Evolutionary conservation across 2,113 vertebrate genomes (phyloP), one percentile per base, ranked within the genome.

Genomic region (Tamias sibiricus): DNA sequence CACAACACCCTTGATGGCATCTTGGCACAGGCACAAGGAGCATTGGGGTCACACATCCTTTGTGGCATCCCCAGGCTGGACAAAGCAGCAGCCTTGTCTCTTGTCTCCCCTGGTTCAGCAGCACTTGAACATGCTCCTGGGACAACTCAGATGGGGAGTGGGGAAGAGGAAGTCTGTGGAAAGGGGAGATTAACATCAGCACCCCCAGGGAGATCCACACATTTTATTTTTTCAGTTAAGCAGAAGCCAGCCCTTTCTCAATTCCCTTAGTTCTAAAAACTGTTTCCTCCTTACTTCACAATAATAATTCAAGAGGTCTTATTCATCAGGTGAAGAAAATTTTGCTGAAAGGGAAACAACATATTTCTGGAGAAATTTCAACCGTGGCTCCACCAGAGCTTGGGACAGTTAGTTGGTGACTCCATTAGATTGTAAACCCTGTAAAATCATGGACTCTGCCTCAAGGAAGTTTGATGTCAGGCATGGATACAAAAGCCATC

Each of bases 1-100:
- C 42, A 17, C 7, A 37, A 8, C 26, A 19, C 28, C 20, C 28
- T 3, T 3, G 3, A 3, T 2, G 35, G 7, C 2, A 59, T 37
- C 26, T 49, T n/a, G 0, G 14, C 11, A 9, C 13, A 68, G 68
- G 5, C 3, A 69, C 35, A 75, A 35, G 13, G 28, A 85, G 1
- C 9, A 4, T 2, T 6, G 49, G 8, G 24, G 32, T 40, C 8
- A 12, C 7, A 37, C 4, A 26, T 5, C 6, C 7, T 8, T 71
- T 3, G 0, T 42, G 66, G 6, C 35, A 4, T 71, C 40, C 16
- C 16, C 13, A 4, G 54, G 20, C 9, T 8, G 17, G 35, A 8
- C 40, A 69, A 77, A 12, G 10, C 14, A 68, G 9, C 11, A 59
- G 0, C 9, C 35, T 28, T 35, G 13, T 52, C 37, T 81, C 35